Base-by-base conservation (phyloP, 2,888 invertebrate species). In the Pecten maximus region DNA sequence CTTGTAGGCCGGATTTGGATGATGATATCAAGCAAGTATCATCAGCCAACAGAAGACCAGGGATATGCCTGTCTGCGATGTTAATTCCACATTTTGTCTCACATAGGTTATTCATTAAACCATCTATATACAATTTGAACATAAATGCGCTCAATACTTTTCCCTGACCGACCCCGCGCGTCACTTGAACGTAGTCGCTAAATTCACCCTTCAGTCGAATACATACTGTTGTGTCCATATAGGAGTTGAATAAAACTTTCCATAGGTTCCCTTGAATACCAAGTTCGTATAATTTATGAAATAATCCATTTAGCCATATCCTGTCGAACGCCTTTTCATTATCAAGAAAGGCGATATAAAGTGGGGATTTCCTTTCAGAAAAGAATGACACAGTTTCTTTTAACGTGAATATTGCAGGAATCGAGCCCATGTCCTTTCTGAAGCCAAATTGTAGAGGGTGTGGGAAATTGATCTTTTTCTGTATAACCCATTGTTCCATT, bases 281-380 rank as follows among this genome's bases (percentile, higher is more conserved):
- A 16, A 86, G 40, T 35, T 88, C n/a, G 35, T 90, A 19, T 23
- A 90, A 86, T 88, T 90, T 90, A 40, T 44, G 44, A 40, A 90
- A 44, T 19, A 90, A 86, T 40, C 90, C 88, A 48, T 88, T 60
- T 44, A 88, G 90, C 88, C 88, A 90, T n/a, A 90, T 88, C 39
- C 60, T 54, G 35, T 90, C 90, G 48, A 90, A 90, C 8, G 90
- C 88, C n/a, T n/a, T n/a, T n/a, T n/a, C n/a, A n/a, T n/a, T n/a
- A n/a, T n/a, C n/a, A n/a, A n/a, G n/a, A n/a, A 90, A 89, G 10
- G 23, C n/a, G 40, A 87, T 40, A 88, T 88, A 90, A 2, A 89
- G 40, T 19, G 40, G 74, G 16, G 90, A 90, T 28, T 44, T 86
- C 10, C 87, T 40, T 86, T 88, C 60, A 19, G 28, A 4, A 86